Conservation (phyloP, 2,113 vertebrate genomes). For the Pteropus alecto region DNA sequence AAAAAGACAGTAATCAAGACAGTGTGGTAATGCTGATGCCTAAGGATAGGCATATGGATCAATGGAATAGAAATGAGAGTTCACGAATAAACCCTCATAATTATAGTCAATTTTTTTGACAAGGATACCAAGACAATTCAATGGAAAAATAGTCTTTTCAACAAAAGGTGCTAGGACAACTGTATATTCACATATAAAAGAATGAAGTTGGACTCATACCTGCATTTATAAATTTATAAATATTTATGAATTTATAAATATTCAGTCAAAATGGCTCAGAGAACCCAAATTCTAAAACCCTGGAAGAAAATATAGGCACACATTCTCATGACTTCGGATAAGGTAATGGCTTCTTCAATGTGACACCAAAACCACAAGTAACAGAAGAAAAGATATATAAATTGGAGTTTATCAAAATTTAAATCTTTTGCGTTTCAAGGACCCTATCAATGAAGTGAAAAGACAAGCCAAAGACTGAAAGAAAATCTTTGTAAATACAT, state of each 20-base stretch:
- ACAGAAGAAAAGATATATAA: background rate
- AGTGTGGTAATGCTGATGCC: background rate
- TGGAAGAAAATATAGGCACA: background rate
- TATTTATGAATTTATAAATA: background rate
- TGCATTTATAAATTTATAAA: background rate
- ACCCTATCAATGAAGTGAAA: background rate
- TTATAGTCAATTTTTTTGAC: background rate
- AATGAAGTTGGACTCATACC: background rate
- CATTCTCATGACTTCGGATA: background rate
- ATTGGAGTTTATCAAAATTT: slow-evolving; percentile 12
- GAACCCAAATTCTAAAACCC: background rate
- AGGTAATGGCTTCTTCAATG: background rate
- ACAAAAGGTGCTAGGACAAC: background rate
- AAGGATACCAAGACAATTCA: background rate
- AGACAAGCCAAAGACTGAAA: background rate
- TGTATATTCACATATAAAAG: background rate
- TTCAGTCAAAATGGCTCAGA: background rate
- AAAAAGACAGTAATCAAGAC: background rate
- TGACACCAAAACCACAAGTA: background rate
- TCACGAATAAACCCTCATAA: background rate
- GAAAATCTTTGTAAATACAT: background rate
- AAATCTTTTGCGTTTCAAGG: background rate
- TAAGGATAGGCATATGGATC: background rate
- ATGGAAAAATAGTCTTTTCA: background rate
- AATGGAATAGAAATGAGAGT: background rate